These are phyloP conservation scores for Caenorhabditis angaria DNA, from an alignment of 2,888 invertebrate species.

Conservation along the genomic window DNA sequence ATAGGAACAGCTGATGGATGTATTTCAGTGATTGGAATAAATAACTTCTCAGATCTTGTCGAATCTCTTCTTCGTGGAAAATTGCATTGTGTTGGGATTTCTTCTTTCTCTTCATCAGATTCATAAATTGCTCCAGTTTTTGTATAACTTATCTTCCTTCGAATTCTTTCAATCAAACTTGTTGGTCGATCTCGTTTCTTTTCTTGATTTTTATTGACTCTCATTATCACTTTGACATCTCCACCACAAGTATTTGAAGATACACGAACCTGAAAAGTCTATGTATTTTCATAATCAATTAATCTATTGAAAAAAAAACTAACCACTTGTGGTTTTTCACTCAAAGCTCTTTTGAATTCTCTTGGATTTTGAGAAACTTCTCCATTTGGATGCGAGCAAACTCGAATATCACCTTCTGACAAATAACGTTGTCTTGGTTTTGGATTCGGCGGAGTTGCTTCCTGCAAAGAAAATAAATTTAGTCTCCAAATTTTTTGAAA, in stretches of 20 bases:
- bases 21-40: conserved; percentile 38
- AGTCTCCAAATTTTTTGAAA: conserved; percentile 14
- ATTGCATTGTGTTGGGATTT: conserved; percentile 3
- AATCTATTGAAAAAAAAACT: conserved; percentile 1
- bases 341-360: conserved; percentile 32
- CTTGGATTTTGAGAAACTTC: conserved; percentile 17
- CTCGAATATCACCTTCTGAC: conserved; percentile 37
- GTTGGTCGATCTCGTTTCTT: conserved; percentile 36
- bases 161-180: conserved; percentile 37
- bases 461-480: conserved; percentile 13
- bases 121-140: conserved; percentile 42
- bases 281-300: neutral
- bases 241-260: conserved; percentile 21
- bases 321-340: conserved; percentile 11
- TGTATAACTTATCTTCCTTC: conserved; percentile 38
- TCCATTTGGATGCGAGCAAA: conserved; percentile 6
- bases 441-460: conserved; percentile 18
- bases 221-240: conserved; percentile 22
- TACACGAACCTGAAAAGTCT: conserved; percentile 14
- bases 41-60: conserved; percentile 34
- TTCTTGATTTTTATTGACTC: conserved; percentile 19
- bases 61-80: conserved; percentile 34
- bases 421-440: conserved; percentile 40
- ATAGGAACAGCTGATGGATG: conserved; percentile 26
- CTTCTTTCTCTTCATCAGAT: conserved; percentile 38